Evolutionary conservation across 1,140 invertebrate genomes (phyloP).

Genomic region (Chrysomallon squamiferum): DNA sequence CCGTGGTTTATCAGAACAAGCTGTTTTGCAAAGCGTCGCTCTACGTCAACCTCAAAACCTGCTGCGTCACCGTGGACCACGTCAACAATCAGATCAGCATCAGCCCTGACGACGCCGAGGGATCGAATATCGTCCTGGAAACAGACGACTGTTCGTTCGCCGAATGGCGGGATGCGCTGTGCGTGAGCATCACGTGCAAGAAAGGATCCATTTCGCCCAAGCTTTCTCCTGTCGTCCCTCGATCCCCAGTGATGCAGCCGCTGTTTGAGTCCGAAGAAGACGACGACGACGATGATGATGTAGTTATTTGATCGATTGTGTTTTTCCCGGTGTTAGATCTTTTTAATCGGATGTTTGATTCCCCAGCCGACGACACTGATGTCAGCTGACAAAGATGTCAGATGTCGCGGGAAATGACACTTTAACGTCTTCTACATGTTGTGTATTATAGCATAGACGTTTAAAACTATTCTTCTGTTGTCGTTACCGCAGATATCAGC

Average conservation of each 20-base stretch:
- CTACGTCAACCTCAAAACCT: constrained; percentile 25
- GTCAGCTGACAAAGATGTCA: too few relatives aligned
- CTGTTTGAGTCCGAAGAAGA: constrained; percentile 14
- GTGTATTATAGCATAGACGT: too few relatives aligned
- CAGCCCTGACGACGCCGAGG: constrained; percentile 21
- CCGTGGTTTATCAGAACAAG: constrained; percentile 17
- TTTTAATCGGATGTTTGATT: too few relatives aligned
- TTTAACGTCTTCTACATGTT: too few relatives aligned
- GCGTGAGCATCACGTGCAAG: constrained; percentile 11
- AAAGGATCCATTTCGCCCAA: constrained; percentile 18
- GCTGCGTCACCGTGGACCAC: constrained; percentile 6
- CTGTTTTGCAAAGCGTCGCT: constrained; percentile 17
- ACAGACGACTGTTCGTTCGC: constrained; percentile 1
- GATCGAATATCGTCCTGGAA: constrained; percentile 19
- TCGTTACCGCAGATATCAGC: too few relatives aligned
- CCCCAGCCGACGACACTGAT: too few relatives aligned
- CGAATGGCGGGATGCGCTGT: constrained; percentile 18
- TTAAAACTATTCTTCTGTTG: too few relatives aligned
- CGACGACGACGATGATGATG: too few relatives aligned
- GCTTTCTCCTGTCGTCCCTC: constrained; percentile 21
- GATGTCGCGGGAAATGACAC: too few relatives aligned
- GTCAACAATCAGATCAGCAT: constrained; percentile 18
- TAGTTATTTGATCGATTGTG: too few relatives aligned
- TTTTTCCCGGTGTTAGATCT: too few relatives aligned
- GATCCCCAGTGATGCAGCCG: constrained; percentile 24